Evolutionary conservation across 2,113 vertebrate species (phyloP).

Genomic region (Eublepharis macularius): DNA sequence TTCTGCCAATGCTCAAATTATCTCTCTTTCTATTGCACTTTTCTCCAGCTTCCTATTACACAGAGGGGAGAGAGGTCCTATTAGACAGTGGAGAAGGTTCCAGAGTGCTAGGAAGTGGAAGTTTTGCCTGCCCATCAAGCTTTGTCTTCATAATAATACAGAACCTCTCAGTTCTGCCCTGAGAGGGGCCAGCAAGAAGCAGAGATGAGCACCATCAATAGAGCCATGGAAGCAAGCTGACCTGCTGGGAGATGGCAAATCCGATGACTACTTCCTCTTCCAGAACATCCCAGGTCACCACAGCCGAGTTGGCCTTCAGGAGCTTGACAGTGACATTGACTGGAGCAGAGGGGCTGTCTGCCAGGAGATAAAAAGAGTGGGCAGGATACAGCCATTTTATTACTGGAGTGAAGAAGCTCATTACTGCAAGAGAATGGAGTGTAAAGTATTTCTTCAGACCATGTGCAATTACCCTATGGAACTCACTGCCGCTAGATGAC

Average conservation of each 20-base stretch:
- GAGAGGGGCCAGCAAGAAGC: accelerated
- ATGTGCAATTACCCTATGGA: not conserved
- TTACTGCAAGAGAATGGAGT: not conserved
- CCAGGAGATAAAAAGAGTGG: slow-evolving; percentile 55
- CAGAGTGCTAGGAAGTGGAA: no score
- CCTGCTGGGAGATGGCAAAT: slow-evolving; percentile 97
- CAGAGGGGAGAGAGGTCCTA: no score
- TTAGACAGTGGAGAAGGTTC: no score
- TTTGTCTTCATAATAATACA: not conserved
- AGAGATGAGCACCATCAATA: accelerated
- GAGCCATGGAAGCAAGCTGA: slow-evolving; percentile 50
- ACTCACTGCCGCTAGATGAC: not conserved
- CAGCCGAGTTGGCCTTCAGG: slow-evolving; percentile 91
- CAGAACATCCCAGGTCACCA: slow-evolving; percentile 94
- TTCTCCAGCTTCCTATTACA: no score
- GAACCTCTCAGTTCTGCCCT: not conserved
- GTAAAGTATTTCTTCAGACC: no score
- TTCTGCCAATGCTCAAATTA: no score
- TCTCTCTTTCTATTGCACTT: no score
- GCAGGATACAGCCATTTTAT: not conserved
- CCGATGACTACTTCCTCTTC: slow-evolving; percentile 96
- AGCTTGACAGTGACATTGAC: slow-evolving; percentile 95
- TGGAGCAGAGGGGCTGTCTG: slow-evolving; percentile 92
- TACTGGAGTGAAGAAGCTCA: not conserved
- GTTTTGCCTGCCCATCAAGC: no score